phyloP scores from a whole-genome alignment of 2,113 vertebrate genomes.

The Oenanthe oenanthe region DNA sequence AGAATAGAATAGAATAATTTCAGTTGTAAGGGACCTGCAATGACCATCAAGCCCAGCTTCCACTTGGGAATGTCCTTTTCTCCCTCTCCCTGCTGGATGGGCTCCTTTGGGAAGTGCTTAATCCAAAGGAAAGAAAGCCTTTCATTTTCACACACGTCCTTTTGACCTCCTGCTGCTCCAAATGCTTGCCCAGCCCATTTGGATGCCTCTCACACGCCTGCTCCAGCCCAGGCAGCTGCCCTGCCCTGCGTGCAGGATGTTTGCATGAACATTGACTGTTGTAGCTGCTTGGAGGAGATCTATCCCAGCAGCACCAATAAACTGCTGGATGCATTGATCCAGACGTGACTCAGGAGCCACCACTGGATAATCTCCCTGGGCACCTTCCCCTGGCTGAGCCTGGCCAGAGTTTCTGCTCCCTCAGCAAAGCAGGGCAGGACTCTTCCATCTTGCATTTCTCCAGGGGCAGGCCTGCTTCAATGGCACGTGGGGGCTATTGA shows the following conservation, averaged over 20 bases:
- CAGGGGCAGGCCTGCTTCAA: background rate
- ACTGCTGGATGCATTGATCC: slow-evolving; percentile 15
- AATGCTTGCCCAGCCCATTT: background rate
- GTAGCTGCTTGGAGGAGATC: background rate
- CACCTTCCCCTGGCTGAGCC: slow-evolving; percentile 3
- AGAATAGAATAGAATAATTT: background rate
- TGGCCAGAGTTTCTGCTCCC: background rate
- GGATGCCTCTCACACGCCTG: background rate
- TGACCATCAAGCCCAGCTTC: background rate
- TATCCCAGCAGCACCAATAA: slow-evolving; percentile 17
- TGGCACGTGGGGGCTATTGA: slow-evolving; percentile 28
- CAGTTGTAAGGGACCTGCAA: background rate
- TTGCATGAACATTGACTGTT: background rate
- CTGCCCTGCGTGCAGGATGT: background rate
- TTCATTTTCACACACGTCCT: background rate
- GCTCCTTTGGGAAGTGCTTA: background rate
- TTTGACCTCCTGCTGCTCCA: background rate
- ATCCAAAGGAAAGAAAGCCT: background rate
- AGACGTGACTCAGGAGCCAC: slow-evolving; percentile 26
- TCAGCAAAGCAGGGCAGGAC: slow-evolving; percentile 28
- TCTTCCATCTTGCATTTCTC: slow-evolving; percentile 29
- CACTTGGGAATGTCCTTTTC: background rate
- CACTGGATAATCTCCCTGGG: slow-evolving; percentile 19
- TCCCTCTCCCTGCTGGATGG: background rate
- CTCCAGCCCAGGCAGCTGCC: background rate